Evolutionary conservation across 2,113 vertebrate species (phyloP).

Genomic region (Setophaga petechia): DNA sequence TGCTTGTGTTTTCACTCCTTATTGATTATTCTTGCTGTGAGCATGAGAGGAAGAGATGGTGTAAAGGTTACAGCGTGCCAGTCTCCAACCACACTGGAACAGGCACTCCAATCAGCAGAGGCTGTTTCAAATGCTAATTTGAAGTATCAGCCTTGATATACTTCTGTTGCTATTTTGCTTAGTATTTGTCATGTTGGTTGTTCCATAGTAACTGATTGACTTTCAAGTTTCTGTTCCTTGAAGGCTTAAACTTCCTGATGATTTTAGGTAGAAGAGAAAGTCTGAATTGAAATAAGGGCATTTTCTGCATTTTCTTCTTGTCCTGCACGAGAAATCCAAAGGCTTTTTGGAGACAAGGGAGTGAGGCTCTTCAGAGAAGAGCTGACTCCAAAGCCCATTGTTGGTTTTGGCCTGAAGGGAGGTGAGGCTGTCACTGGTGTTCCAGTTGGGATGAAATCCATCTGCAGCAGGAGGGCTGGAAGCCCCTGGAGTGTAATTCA

Average conservation of each 20-base stretch:
- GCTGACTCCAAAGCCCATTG: not conserved
- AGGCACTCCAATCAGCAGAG: not conserved
- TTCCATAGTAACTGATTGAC: not conserved
- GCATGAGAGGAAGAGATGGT: not conserved
- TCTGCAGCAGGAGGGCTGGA: not conserved
- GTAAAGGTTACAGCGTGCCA: not conserved
- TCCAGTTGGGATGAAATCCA: not conserved
- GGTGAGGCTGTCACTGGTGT: not conserved
- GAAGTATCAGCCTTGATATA: not conserved
- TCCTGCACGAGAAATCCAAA: not conserved
- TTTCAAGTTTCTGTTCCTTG: not conserved
- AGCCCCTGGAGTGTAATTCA: not conserved
- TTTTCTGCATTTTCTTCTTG: not conserved
- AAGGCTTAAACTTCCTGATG: not conserved
- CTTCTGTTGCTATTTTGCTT: not conserved
- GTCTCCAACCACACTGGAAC: not conserved
- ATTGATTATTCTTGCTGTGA: not conserved
- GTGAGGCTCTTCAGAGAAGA: not conserved
- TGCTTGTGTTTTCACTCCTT: conserved; percentile 17
- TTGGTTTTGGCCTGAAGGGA: rapidly evolving
- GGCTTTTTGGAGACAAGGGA: not conserved
- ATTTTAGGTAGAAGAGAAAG: not conserved
- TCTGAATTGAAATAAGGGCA: not conserved
- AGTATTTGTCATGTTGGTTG: not conserved
- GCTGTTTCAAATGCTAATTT: conserved; percentile 17